phyloP scores from a whole-genome alignment of 2,888 invertebrate species.

The Drosophila vallismaia region DNA sequence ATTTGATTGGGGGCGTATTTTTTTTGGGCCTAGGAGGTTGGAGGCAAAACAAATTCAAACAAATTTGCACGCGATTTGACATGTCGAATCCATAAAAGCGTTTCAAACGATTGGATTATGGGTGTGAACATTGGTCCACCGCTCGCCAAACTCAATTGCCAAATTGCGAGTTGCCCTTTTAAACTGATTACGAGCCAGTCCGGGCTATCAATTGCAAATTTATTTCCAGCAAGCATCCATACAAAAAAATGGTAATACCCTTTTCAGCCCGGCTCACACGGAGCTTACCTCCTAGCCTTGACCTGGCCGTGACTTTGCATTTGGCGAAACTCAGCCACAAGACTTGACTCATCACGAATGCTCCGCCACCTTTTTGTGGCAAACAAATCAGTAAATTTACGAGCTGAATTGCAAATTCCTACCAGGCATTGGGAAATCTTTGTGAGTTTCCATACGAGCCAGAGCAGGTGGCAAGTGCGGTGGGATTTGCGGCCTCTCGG shows the following conservation, averaged over 20 bases:
- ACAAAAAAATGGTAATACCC: conserved; percentile 3
- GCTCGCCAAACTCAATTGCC: conserved; percentile 38
- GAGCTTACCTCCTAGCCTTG: conserved; percentile 50
- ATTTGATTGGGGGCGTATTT: conserved; percentile 22
- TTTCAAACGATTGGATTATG: conserved; percentile 69
- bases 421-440: conserved; percentile 39
- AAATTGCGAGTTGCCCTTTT: conserved; percentile 63
- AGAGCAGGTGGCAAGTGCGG: conserved; percentile 25
- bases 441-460: conserved; percentile 37
- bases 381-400: conserved; percentile 63
- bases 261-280: conserved; percentile 12
- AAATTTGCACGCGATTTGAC: conserved; percentile 75
- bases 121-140: conserved; percentile 49
- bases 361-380: conserved; percentile 54
- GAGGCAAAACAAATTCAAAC: conserved; percentile 59
- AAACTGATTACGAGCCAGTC: conserved; percentile 64
- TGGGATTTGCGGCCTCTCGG: conserved; percentile 17
- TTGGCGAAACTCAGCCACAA: conserved; percentile 25
- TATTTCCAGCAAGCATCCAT: conserved; percentile 40
- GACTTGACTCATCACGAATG: conserved; percentile 51
- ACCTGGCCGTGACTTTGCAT: conserved; percentile 62
- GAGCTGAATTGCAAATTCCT: conserved; percentile 65
- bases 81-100: conserved; percentile 70
- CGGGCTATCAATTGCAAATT: conserved; percentile 66
- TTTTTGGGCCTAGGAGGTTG: conserved; percentile 13